Evolutionary conservation across 1,140 invertebrate genomes (phyloP), one percentile per base, ranked within the genome.

Genomic region (Oncopodura yosiiana): DNA sequence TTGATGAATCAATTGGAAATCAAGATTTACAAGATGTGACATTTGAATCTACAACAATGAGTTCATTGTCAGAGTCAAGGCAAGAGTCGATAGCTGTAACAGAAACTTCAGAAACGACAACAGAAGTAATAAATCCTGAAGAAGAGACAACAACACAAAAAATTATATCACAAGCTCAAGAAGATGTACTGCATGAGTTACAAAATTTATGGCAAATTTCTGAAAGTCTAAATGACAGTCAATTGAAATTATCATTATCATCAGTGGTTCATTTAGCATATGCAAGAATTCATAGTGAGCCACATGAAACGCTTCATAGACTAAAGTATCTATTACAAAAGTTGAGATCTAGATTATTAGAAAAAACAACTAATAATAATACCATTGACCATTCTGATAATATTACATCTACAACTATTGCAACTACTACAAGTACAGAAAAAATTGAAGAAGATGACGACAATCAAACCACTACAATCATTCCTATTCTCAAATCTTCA

Each of bases 261-360:
- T 49, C 55, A 6, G 37, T 64, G 8, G 53, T 64, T 29, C 58
- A 59, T 38, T 51, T 64, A 36, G 53, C 62, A 12, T 64, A 64
- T 38, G 56, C 56, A 8, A 21, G 59, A 9, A 19, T 64, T 12
- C 39, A 56, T 27, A 46, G 26, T 19, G 56, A 58, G 34, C 46
- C 58, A 29, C 56, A 61, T 27, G 58, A 58, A 21, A 59, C 49
- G 11, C 46, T 64, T 5, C 27, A 53, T 45, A 48, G 50, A 9
- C 44, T 64, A 3, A 59, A 59, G 42, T 50, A 58, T 51, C 44
- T 64, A 11, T 45, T 64, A 23, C 18, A 50, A 42, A 43, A 55
- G 30, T 30, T 63, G 21, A 39, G 53, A 32, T 23, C 36, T 16
- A 27, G 51, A 16, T 34, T 61, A 19, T 30, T 37, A 14, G 21